A percentile compares a stretch with the other conserved stretches of the same genome.
Evolutionary conservation across 2,888 invertebrate genomes (phyloP).

Genomic region (Hybos culiciformis): DNA sequence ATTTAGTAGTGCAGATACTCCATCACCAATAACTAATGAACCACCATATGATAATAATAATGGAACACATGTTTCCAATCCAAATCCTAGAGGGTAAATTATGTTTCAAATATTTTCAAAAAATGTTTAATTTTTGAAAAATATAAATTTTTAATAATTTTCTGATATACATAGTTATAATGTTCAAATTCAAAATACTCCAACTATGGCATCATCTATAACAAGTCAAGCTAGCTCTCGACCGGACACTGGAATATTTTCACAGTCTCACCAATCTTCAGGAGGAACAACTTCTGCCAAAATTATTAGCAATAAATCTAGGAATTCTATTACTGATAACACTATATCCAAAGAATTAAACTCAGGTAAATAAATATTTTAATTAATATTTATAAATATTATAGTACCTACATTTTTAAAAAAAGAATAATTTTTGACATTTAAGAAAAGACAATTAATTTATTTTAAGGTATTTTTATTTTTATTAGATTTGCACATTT

Average conservation of each 20-base stretch:
- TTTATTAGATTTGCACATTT: too few relatives aligned
- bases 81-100: conserved; percentile 33
- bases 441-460: too few relatives aligned
- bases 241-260: conserved; percentile 27
- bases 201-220: conserved; percentile 27
- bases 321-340: conserved; percentile 24
- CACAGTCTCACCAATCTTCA: conserved; percentile 25
- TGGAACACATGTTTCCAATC: conserved; percentile 28
- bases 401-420: too few relatives aligned
- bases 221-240: conserved; percentile 27
- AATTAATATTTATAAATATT: background rate
- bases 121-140: background rate
- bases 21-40: conserved; percentile 33
- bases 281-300: conserved; percentile 27
- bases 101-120: background rate
- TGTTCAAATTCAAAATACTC: conserved; percentile 33
- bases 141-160: conserved; percentile 1
- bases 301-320: conserved; percentile 10
- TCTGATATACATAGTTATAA: too few relatives aligned
- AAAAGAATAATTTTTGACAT: too few relatives aligned
- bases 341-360: conserved; percentile 39
- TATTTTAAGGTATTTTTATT: too few relatives aligned
- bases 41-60: conserved; percentile 23
- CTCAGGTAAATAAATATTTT: conserved; percentile 27
- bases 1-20: conserved; percentile 33